Evolutionary conservation across 2,888 invertebrate genomes (phyloP).

Genomic region (Lordiphosa fenestrarum): DNA sequence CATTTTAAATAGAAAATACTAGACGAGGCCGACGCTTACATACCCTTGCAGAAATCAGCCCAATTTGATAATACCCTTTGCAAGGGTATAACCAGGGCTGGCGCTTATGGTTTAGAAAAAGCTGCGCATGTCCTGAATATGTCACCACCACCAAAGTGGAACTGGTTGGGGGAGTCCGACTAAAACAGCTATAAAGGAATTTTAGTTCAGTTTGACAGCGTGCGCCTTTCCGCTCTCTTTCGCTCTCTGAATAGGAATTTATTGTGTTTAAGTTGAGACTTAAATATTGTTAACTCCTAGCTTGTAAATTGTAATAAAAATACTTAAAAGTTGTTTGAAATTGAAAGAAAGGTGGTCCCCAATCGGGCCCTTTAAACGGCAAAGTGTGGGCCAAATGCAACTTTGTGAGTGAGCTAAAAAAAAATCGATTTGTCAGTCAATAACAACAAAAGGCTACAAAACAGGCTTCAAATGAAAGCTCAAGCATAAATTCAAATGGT

Average conservation of each 20-base stretch:
- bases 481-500: constrained; percentile 14
- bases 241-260: constrained; percentile 27
- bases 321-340: constrained; percentile 1
- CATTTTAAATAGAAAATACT: not conserved
- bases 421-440: constrained; percentile 67
- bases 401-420: constrained; percentile 30
- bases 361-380: constrained; percentile 1
- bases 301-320: constrained; percentile 18
- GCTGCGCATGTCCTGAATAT: constrained; percentile 45
- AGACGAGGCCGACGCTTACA: too few relatives aligned
- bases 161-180: constrained; percentile 10
- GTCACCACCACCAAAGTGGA: constrained; percentile 31
- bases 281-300: constrained; percentile 11
- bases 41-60: too few relatives aligned
- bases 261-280: constrained; percentile 14
- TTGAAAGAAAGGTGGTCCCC: constrained; percentile 3
- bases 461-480: constrained; percentile 5
- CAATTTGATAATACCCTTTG: too few relatives aligned
- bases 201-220: constrained; percentile 69
- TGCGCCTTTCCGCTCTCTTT: constrained; percentile 53
- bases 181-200: constrained; percentile 52
- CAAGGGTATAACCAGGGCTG: constrained; percentile 19
- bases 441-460: constrained; percentile 51
- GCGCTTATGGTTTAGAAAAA: constrained; percentile 14
- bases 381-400: constrained; percentile 39